Percentiles rank a stretch among this genome's conserved stretches.
phyloP scores from a whole-genome alignment of 2,113 vertebrate genomes.

The Brachyhypopomus gauderio region DNA sequence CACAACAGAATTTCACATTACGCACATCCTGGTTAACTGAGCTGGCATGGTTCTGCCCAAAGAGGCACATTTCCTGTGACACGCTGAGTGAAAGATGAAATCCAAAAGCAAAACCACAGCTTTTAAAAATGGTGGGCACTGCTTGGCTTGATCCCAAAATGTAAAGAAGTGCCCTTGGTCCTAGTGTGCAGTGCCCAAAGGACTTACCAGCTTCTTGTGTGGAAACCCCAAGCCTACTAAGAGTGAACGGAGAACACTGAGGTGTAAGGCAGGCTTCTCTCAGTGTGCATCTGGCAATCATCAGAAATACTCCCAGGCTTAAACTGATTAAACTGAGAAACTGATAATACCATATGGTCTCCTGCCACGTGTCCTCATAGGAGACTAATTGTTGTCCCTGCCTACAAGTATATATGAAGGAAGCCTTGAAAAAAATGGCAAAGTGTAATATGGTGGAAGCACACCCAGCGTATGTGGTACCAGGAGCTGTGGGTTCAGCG shows the following conservation, averaged over 20 bases:
- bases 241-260: neutral
- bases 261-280: neutral
- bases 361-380: neutral
- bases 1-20: too few species aligned
- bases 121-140: neutral
- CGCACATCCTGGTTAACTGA: too few species aligned
- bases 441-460: neutral
- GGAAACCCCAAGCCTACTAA: slow-evolving; percentile 28
- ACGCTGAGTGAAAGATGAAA: neutral
- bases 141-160: neutral
- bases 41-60: neutral
- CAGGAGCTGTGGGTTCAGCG: neutral
- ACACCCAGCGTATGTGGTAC: neutral
- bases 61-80: neutral
- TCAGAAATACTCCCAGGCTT: neutral
- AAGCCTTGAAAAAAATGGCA: neutral
- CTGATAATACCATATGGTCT: neutral
- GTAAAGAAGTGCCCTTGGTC: slow-evolving; percentile 41
- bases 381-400: neutral
- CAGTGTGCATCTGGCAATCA: neutral
- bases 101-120: slow-evolving; percentile 11
- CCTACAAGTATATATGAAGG: neutral
- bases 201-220: slow-evolving; percentile 40
- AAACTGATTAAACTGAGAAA: neutral
- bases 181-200: slow-evolving; percentile 5